Evolutionary conservation across 1,140 invertebrate genomes (phyloP).

Genomic region (Saccostrea glomerata): DNA sequence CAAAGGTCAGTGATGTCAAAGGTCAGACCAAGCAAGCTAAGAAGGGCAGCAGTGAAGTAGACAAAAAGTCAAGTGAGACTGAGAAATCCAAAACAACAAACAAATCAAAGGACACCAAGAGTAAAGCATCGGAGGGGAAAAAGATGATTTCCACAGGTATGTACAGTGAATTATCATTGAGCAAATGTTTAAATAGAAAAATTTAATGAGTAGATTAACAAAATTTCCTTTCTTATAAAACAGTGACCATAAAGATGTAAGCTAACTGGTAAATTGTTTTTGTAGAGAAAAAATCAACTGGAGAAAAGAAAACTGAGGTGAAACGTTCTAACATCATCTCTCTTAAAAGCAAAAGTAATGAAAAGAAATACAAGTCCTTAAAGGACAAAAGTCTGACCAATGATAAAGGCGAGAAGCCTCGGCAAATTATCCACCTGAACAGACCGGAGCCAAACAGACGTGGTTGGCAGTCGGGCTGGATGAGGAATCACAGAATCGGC

Average conservation of each 20-base stretch:
- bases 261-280: too few relatives aligned
- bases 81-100: neutral
- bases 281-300: neutral
- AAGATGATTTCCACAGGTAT: neutral
- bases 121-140: neutral
- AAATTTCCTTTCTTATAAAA: too few relatives aligned
- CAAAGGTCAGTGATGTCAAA: slow-evolving; percentile 30
- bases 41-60: neutral
- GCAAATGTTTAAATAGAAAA: too few relatives aligned
- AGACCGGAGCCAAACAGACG: neutral
- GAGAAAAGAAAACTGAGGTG: neutral
- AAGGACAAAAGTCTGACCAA: neutral
- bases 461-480: slow-evolving; percentile 13
- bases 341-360: neutral
- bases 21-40: neutral
- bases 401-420: neutral
- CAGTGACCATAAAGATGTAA: too few relatives aligned
- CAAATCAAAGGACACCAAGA: neutral
- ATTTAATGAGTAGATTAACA: too few relatives aligned
- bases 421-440: neutral
- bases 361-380: neutral
- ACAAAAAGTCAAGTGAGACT: neutral
- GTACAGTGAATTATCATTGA: too few relatives aligned
- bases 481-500: slow-evolving; percentile 8
- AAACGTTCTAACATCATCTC: slow-evolving; percentile 3